Conservation (phyloP, 2,888 invertebrate genomes). For the Leptopilina myrica region DNA sequence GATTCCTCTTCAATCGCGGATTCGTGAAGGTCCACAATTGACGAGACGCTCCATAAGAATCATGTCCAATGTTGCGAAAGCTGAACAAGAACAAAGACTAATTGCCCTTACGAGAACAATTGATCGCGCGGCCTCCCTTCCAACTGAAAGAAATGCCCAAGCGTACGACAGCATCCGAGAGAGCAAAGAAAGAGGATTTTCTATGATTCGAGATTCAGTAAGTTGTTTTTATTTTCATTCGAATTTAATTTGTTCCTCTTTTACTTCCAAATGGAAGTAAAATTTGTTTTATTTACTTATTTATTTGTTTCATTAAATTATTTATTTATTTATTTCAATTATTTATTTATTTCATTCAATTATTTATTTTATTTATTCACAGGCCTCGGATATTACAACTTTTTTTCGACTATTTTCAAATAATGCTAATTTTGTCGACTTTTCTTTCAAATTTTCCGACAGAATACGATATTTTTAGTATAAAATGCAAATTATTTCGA, state of each 20-base stretch:
- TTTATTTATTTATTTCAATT: neutral
- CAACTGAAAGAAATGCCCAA: constrained; percentile 65
- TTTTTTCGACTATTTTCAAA: too few relatives aligned
- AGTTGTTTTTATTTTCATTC: constrained; percentile 26
- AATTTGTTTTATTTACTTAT: too few relatives aligned
- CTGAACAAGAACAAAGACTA: constrained; percentile 62
- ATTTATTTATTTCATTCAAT: too few relatives aligned
- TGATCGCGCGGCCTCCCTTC: constrained; percentile 71
- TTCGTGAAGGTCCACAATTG: constrained; percentile 60
- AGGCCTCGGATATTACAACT: too few relatives aligned
- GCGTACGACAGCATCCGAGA: constrained; percentile 57
- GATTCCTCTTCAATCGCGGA: constrained; percentile 63
- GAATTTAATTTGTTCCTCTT: constrained; percentile 5
- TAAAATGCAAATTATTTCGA: too few relatives aligned
- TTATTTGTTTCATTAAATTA: neutral
- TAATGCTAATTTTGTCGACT: too few relatives aligned
- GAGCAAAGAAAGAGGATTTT: constrained; percentile 69
- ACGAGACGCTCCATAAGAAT: constrained; percentile 69
- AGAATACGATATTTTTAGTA: too few relatives aligned
- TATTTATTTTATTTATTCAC: too few relatives aligned
- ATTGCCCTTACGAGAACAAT: constrained; percentile 58
- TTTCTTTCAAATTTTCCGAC: too few relatives aligned
- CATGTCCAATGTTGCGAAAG: constrained; percentile 59
- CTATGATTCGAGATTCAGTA: constrained; percentile 70
- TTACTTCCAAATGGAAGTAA: neutral